Base-by-base conservation (phyloP, 2,888 invertebrate genomes). In the Melipona bicolor region DNA sequence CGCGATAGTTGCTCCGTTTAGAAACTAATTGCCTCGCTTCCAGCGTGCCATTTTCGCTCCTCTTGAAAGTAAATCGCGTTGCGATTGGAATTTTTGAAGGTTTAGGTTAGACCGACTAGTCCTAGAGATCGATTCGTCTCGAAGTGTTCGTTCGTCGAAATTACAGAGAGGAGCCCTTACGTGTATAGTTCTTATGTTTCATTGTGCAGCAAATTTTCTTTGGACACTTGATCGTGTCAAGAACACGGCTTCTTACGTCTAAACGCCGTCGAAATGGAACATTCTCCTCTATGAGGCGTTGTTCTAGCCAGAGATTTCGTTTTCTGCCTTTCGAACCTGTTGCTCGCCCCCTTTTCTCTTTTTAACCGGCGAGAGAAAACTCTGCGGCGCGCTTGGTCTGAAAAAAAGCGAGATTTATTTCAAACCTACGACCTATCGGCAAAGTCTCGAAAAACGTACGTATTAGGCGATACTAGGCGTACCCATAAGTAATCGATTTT, bases 321-420 rank as follows among this genome's bases (percentile, higher is more conserved):
- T 82, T 19, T 50, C 62, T 6, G 24, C 69, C 43, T 21, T 21
- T 62, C 50, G 65, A 52, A 84, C 84, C 84, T 84, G 84, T 84
- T 84, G 84, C 73, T 76, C 72, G 9, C 0, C 36, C 36, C 1
- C 24, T 15, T 43, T 64, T 32, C 50, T 61, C 61, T 27, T 27
- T 49, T 11, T 27, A 13, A 3, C 27, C 17, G 32, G 27, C n/a
- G 43, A 50, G 49, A 15, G 71, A 73, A 74, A 77, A 83, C 50
- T 65, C 43, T 27, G 49, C 36, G 56, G 11, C 27, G 36, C 59
- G 52, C 21, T 11, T 52, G 32, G n/a, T 24, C 19, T 32, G 49
- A 54, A n/a, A 68, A 50, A 13, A n/a, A 21, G 6, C 61, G 56
- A 6, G 67, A 59, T 74, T 74, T 56, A 61, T 81, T 74, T 70